These are phyloP conservation scores for Chaetodon auriga DNA, from an alignment of 2,113 vertebrate species.

Conservation along the genomic window DNA sequence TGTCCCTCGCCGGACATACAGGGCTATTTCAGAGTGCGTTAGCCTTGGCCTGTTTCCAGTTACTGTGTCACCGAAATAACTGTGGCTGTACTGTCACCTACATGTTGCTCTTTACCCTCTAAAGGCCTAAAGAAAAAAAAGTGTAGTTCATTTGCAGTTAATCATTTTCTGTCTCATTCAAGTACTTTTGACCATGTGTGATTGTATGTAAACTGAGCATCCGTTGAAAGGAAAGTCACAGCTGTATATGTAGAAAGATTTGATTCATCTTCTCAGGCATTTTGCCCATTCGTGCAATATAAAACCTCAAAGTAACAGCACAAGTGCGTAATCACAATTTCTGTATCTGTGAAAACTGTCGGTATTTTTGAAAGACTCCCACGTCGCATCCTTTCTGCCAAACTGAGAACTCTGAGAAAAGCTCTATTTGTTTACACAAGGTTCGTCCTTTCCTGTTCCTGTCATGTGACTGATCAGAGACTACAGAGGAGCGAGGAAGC, in stretches of 20 bases:
- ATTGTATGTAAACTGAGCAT: background rate
- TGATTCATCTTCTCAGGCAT: background rate
- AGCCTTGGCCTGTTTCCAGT: slow-evolving; percentile 51
- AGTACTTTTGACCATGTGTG: background rate
- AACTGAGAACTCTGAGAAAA: slow-evolving; percentile 49
- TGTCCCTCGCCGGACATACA: slow-evolving; percentile 76
- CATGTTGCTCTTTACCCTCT: background rate
- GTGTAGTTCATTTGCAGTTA: background rate
- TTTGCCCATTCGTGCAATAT: background rate
- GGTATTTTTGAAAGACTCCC: slow-evolving; percentile 37
- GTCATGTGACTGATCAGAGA: slow-evolving; percentile 70
- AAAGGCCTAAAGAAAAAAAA: background rate
- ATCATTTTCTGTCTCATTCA: slow-evolving; percentile 25
- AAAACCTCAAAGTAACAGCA: background rate
- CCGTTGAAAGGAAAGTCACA: background rate
- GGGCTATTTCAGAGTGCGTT: slow-evolving; percentile 70
- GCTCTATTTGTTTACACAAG: slow-evolving; percentile 66
- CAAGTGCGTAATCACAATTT: background rate
- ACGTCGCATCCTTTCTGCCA: slow-evolving; percentile 35
- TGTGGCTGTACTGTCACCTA: slow-evolving; percentile 9
- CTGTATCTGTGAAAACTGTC: slow-evolving; percentile 25
- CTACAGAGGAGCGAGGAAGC: slow-evolving; percentile 62
- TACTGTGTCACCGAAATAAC: slow-evolving; percentile 37
- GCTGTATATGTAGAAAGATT: slow-evolving; percentile 3
- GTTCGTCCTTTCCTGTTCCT: slow-evolving; percentile 73